phyloP scores from a whole-genome alignment of 1,140 invertebrate species.

The Brachionus plicatilis region DNA sequence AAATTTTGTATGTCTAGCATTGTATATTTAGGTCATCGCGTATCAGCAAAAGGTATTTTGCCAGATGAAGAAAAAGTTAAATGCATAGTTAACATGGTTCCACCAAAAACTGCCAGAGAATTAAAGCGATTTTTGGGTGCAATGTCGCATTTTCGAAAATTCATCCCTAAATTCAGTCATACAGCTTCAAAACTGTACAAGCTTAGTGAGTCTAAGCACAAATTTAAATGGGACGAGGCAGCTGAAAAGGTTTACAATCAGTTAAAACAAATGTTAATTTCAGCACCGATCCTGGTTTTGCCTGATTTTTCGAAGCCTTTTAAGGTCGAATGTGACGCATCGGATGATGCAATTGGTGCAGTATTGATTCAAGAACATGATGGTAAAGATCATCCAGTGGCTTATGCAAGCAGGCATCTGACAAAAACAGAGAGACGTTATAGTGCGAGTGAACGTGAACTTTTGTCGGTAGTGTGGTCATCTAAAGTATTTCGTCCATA shows the following conservation, averaged over 20 bases:
- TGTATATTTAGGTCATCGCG: background rate
- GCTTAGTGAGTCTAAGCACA: conserved; percentile 45
- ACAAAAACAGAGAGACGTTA: too few species aligned
- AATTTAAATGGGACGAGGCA: conserved; percentile 46
- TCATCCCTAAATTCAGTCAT: conserved; percentile 43
- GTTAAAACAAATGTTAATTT: too few species aligned
- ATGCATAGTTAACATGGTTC: conserved; percentile 44
- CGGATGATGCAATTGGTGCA: too few species aligned
- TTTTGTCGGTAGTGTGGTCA: background rate
- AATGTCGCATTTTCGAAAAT: conserved; percentile 45
- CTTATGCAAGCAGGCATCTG: too few species aligned
- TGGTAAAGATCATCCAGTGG: too few species aligned
- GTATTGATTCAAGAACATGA: too few species aligned
- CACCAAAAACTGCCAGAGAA: conserved; percentile 45
- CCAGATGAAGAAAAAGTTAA: conserved; percentile 41
- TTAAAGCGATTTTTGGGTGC: conserved; percentile 47
- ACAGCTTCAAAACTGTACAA: conserved; percentile 48
- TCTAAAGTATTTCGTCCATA: background rate
- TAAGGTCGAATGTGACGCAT: too few species aligned
- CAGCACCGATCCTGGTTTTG: too few species aligned
- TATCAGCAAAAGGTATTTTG: background rate
- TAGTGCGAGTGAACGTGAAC: background rate
- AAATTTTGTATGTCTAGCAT: background rate
- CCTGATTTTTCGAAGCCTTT: too few species aligned
- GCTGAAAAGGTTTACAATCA: conserved; percentile 41